phyloP scores from a whole-genome alignment of 30 jellyfish, hydroid and myxozoan species.

The Aurelia coerulea region DNA sequence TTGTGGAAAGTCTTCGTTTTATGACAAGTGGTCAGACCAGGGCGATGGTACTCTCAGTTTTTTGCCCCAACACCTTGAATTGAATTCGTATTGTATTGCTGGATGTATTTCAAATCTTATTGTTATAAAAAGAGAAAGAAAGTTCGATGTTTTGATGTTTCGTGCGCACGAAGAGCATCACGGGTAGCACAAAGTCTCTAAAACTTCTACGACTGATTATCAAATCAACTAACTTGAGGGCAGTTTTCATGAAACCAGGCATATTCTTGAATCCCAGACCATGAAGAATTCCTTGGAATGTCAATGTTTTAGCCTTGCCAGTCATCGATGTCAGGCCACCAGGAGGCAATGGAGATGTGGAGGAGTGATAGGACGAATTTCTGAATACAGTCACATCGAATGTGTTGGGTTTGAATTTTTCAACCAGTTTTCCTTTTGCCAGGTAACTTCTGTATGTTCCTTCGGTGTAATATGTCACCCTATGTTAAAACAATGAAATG shows the following conservation, averaged over 20 bases:
- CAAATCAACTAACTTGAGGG: constrained; percentile 60
- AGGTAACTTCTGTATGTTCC: constrained; percentile 84
- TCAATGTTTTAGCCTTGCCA: constrained; percentile 66
- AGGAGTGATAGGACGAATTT: constrained; percentile 60
- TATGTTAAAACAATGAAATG: background rate
- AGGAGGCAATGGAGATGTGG: constrained; percentile 75
- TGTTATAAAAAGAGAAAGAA: no score
- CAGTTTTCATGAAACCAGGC: constrained; percentile 69
- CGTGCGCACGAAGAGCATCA: no score
- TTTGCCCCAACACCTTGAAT: no score
- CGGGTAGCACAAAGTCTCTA: no score
- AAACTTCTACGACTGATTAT: no score
- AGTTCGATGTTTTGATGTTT: no score
- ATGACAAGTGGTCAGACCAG: no score
- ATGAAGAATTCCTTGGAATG: constrained; percentile 71
- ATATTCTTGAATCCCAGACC: constrained; percentile 65
- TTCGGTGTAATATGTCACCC: constrained; percentile 93
- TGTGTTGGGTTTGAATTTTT: constrained; percentile 69
- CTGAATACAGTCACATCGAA: constrained; percentile 73
- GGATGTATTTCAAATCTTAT: no score
- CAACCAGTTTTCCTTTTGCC: constrained; percentile 86
- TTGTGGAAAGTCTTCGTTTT: no score
- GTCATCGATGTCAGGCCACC: constrained; percentile 79
- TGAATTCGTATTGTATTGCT: no score
- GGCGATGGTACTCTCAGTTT: no score